These are phyloP conservation scores for Sceliomorpha sp. DNA, from an alignment of 2,888 invertebrate species.

Conservation along the genomic window DNA sequence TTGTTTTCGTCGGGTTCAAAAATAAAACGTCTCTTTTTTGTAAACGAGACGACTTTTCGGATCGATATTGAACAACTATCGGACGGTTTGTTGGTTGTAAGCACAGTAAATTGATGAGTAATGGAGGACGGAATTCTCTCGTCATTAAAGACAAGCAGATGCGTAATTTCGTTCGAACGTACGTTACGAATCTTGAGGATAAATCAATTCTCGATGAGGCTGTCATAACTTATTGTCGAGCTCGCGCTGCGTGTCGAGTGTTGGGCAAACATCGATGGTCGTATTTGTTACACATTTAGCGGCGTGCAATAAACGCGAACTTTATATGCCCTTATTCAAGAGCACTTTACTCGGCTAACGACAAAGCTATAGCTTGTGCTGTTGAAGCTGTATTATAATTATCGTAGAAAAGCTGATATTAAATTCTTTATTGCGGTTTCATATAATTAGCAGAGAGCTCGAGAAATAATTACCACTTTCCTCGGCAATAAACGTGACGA, in stretches of 20 bases:
- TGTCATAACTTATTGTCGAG: constrained; percentile 17
- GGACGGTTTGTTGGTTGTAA: too few relatives aligned
- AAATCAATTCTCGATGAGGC: constrained; percentile 25
- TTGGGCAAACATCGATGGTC: constrained; percentile 22
- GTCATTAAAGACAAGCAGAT: not conserved
- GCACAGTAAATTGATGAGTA: too few relatives aligned
- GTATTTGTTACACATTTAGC: constrained; percentile 34
- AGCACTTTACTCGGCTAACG: constrained; percentile 17
- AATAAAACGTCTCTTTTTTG: too few relatives aligned
- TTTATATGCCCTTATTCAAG: constrained; percentile 46
- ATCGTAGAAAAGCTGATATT: constrained; percentile 42
- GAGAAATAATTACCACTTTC: constrained; percentile 51
- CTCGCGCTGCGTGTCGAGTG: constrained; percentile 24
- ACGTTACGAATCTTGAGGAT: constrained; percentile 2
- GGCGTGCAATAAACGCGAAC: constrained; percentile 37
- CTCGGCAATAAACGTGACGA: constrained; percentile 40
- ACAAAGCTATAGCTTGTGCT: constrained; percentile 7
- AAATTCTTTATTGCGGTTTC: constrained; percentile 42
- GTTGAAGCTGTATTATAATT: constrained; percentile 27
- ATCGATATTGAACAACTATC: too few relatives aligned
- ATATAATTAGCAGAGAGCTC: constrained; percentile 38
- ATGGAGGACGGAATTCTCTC: too few relatives aligned
- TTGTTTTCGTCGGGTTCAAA: too few relatives aligned
- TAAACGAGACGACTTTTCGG: too few relatives aligned
- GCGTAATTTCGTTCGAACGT: not conserved